Evolutionary conservation across 2,888 invertebrate genomes (phyloP).

Genomic region (Rhagium mordax): DNA sequence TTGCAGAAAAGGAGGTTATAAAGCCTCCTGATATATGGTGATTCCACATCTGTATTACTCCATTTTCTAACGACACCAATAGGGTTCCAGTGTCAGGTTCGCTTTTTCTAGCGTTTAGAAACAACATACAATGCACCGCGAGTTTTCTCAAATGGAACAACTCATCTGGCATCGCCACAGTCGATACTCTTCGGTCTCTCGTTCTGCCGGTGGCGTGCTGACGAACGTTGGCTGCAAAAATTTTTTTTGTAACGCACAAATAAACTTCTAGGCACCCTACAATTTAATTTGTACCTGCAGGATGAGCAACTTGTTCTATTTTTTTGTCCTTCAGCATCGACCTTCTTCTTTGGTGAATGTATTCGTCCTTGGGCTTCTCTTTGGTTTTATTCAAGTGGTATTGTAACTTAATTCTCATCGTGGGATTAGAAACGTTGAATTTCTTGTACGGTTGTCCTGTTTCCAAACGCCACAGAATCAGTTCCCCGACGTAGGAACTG

Average conservation of each 20-base stretch:
- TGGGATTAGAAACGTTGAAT: slow-evolving; percentile 73
- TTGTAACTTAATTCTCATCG: slow-evolving; percentile 73
- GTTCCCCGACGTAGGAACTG: slow-evolving; percentile 83
- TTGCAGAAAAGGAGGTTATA: slow-evolving; percentile 79
- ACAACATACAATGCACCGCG: slow-evolving; percentile 79
- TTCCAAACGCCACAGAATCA: slow-evolving; percentile 87
- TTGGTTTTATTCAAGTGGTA: slow-evolving; percentile 68
- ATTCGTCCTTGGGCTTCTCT: slow-evolving; percentile 47
- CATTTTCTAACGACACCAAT: slow-evolving; percentile 82
- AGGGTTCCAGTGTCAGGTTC: slow-evolving; percentile 75
- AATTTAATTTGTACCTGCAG: too few relatives aligned
- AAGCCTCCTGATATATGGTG: slow-evolving; percentile 83
- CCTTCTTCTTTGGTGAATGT: not conserved
- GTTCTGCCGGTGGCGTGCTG: not conserved
- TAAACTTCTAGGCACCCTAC: too few relatives aligned
- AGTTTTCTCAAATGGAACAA: slow-evolving; percentile 71
- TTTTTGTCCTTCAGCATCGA: too few relatives aligned
- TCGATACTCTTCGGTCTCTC: slow-evolving; percentile 67
- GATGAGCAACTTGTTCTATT: too few relatives aligned
- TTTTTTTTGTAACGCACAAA: not conserved
- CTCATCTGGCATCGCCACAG: slow-evolving; percentile 68
- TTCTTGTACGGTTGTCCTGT: slow-evolving; percentile 82
- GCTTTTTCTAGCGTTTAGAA: slow-evolving; percentile 75
- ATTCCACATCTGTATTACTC: slow-evolving; percentile 86
- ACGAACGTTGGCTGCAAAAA: not conserved